Conservation (phyloP, 1,140 invertebrate species). For the Tribolium castaneum region DNA sequence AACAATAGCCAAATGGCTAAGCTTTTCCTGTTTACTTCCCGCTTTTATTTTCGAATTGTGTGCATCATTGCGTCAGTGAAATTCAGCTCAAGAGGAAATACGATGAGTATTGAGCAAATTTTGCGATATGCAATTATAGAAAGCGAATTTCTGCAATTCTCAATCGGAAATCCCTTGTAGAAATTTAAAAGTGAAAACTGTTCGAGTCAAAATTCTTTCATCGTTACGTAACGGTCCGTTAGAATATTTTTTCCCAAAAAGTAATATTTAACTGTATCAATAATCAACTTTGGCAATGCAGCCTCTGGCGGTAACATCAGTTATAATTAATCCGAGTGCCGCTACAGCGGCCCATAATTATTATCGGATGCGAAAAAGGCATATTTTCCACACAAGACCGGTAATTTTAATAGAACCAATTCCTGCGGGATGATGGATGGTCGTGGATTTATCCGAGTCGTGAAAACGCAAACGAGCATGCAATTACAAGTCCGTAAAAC, state of each 20-base stretch:
- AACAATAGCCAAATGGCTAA: too few species aligned
- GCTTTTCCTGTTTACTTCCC: too few species aligned
- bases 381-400: not conserved
- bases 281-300: not conserved
- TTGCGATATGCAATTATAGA: not conserved
- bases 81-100: not conserved
- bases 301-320: not conserved
- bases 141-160: not conserved
- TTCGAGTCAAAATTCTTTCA: not conserved
- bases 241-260: not conserved
- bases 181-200: not conserved
- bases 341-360: not conserved
- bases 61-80: not conserved
- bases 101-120: not conserved
- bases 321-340: not conserved
- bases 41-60: too few species aligned
- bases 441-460: conserved; percentile 11
- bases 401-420: not conserved
- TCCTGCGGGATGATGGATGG: conserved; percentile 2
- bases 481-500: conserved; percentile 24
- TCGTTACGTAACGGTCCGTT: not conserved
- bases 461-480: conserved; percentile 7
- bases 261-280: not conserved
- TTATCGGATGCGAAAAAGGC: not conserved
- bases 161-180: not conserved